phyloP scores from a whole-genome alignment of 2,113 vertebrate species.

The Falco punctatus region DNA sequence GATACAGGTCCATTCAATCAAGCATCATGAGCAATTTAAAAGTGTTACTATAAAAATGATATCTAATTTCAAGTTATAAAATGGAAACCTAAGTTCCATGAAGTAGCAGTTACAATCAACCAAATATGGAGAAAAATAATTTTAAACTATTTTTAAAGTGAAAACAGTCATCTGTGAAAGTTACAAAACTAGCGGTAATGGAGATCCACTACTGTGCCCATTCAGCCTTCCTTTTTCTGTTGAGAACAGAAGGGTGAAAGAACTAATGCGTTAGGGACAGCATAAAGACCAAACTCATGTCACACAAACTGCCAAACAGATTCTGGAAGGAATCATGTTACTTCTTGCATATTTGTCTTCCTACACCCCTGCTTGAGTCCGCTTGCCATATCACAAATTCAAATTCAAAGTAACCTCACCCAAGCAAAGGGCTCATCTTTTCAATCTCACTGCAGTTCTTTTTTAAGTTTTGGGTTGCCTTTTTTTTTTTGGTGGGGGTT shows the following conservation, averaged over 20 bases:
- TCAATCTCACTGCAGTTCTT: neutral
- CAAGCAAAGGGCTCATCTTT: neutral
- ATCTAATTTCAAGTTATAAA: neutral
- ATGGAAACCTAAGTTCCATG: neutral
- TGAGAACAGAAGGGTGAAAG: neutral
- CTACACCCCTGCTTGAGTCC: neutral
- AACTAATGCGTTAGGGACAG: neutral
- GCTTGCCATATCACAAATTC: neutral
- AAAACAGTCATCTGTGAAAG: neutral
- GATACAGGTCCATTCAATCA: neutral
- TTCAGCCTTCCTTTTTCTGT: neutral
- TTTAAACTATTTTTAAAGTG: neutral
- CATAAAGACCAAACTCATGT: neutral
- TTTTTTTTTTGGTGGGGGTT: neutral
- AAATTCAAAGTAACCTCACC: neutral
- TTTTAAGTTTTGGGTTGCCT: neutral
- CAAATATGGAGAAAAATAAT: neutral
- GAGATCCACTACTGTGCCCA: neutral
- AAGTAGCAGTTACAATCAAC: neutral
- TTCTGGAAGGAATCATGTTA: neutral
- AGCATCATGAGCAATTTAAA: neutral
- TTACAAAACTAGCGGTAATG: neutral
- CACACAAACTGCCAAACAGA: neutral
- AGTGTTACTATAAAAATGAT: neutral
- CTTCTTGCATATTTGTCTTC: neutral